phyloP scores from a whole-genome alignment of 2,113 vertebrate genomes.

The human (Homo sapiens) region DNA sequence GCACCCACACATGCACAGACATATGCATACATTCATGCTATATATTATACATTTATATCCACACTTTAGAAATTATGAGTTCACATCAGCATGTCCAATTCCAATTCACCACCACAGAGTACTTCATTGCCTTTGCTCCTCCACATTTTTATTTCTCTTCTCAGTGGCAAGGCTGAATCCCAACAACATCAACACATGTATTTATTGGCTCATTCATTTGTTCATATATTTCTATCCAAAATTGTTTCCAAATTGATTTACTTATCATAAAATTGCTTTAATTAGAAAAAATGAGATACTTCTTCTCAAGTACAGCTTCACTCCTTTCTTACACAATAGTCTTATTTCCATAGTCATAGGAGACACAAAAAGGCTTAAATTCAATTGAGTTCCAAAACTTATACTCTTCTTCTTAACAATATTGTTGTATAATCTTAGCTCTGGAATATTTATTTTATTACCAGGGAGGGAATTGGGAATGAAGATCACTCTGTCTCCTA shows the following conservation, averaged over 20 bases:
- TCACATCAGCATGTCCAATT: neutral
- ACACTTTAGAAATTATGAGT: neutral
- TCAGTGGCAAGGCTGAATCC: neutral
- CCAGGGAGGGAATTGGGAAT: neutral
- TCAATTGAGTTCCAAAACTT: neutral
- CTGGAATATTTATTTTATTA: conserved; percentile 17
- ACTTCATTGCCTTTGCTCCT: neutral
- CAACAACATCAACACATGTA: neutral
- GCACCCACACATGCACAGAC: neutral
- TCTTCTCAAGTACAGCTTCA: neutral
- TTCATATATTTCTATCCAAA: neutral
- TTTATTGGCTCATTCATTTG: neutral
- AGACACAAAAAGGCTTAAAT: neutral
- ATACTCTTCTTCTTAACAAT: neutral
- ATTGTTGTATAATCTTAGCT: neutral
- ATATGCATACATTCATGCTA: neutral
- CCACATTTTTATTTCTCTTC: neutral
- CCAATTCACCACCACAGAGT: neutral
- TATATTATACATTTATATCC: neutral
- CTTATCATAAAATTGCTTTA: neutral
- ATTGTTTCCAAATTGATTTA: neutral
- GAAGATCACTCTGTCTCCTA: neutral
- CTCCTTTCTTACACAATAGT: neutral
- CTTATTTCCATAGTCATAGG: neutral
- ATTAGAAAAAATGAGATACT: neutral